Evolutionary conservation across 2,888 invertebrate genomes (phyloP).

Genomic region (Cosmia trapezina): DNA sequence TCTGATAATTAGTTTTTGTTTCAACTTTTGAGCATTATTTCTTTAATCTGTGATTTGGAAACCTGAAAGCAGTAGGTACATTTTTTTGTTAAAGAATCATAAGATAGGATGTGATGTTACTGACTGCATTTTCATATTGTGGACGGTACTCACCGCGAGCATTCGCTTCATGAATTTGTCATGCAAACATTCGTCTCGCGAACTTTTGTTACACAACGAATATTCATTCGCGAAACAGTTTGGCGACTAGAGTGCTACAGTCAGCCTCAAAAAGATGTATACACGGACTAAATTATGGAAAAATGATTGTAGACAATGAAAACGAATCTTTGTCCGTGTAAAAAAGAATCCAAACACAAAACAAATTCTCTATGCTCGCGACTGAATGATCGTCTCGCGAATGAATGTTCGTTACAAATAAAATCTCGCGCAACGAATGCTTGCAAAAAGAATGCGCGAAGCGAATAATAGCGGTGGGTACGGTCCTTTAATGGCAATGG

Average conservation of each 20-base stretch:
- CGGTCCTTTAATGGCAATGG: neutral
- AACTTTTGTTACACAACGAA: neutral
- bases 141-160: neutral
- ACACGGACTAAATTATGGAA: too few species aligned
- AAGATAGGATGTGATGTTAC: neutral
- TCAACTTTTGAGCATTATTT: neutral
- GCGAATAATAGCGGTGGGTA: neutral
- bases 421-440: neutral
- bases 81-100: neutral
- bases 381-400: neutral
- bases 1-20: slow-evolving; percentile 12
- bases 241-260: too few species aligned
- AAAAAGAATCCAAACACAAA: neutral
- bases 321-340: too few species aligned
- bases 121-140: neutral
- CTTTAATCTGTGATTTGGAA: neutral
- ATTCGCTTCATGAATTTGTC: neutral
- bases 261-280: too few species aligned
- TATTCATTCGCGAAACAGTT: neutral
- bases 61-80: neutral
- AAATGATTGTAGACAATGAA: too few species aligned
- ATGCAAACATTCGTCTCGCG: neutral
- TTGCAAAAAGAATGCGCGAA: neutral
- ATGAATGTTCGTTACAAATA: neutral
- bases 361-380: neutral